Base-by-base conservation (phyloP, 2,888 invertebrate species). In the Schrankia costaestrigalis region DNA sequence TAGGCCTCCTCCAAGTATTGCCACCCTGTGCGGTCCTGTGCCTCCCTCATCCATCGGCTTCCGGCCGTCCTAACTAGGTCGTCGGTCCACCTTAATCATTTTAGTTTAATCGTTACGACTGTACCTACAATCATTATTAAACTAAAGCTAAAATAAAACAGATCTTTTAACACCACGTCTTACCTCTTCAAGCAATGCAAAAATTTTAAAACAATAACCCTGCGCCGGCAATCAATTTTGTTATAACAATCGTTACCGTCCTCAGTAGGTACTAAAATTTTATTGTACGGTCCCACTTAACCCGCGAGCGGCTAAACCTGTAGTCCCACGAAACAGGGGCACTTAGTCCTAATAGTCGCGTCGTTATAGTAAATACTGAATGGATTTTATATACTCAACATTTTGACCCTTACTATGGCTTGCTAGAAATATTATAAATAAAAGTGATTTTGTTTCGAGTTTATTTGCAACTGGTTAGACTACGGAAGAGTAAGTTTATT, bases 351-450 rank as follows among this genome's bases (percentile, higher is more conserved):
- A 76, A 78, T 75, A 74, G 78, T 61, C 33, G 3, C 26, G 19
- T 60, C 67, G 55, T 79, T 79, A 76, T 41, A 56, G 68, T 80
- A 81, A 81, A 81, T 68, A 73, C 63, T 65, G 69, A 68, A 77
- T 74, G 60, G 63, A 70, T 72, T 76, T 71, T 73, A 68, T 68
- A 41, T 41, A 23, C 33, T 14, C 6, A 26, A 19, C 29, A 22
- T 13, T 24, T 26, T 35, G 29, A 27, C 11, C 9, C 6, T 31
- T 28, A 33, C 27, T 39, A 14, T 12, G 12, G 12, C 5, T 8
- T 10, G 9, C 3, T n/a, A 21, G 10, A 9, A n/a, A n/a, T 2
- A 21, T 21, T 21, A 8, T 3, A 5, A n/a, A n/a, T n/a, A n/a
- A n/a, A n/a, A n/a, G n/a, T n/a, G n/a, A n/a, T n/a, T n/a, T n/a